Percentiles rank a stretch among this genome's conserved stretches.
These are phyloP conservation scores for Nanorana parkeri DNA, from an alignment of 2,113 vertebrate genomes.

Conservation along the genomic window DNA sequence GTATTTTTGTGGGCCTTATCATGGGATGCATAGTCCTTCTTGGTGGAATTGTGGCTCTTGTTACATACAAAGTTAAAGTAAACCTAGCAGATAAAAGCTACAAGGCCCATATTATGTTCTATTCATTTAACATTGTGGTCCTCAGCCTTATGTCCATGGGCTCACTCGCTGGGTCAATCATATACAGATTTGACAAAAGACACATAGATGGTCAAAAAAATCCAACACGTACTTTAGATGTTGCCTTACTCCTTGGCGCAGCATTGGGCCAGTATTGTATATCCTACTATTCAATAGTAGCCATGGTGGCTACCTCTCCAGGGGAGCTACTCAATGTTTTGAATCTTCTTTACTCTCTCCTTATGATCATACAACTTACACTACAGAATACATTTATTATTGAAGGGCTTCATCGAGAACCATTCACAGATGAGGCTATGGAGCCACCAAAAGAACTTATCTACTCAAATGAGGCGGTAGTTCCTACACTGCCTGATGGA, in stretches of 20 bases:
- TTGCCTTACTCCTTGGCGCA: slow-evolving; percentile 75
- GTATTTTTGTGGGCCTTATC: slow-evolving; percentile 66
- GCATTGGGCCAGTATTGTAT: slow-evolving; percentile 78
- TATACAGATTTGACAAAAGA: slow-evolving; percentile 74
- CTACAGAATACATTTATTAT: slow-evolving; percentile 81
- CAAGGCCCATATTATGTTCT: slow-evolving; percentile 70
- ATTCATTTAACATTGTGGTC: slow-evolving; percentile 72
- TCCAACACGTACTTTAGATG: slow-evolving; percentile 78
- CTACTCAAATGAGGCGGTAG: slow-evolving; percentile 75
- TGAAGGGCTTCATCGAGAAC: slow-evolving; percentile 77
- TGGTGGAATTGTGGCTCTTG: slow-evolving; percentile 74
- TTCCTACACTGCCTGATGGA: slow-evolving; percentile 61
- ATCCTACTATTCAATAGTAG: slow-evolving; percentile 77
- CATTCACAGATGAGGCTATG: slow-evolving; percentile 65
- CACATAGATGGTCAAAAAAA: slow-evolving; percentile 74
- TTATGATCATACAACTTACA: slow-evolving; percentile 74
- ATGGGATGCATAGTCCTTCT: slow-evolving; percentile 69
- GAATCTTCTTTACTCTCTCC: slow-evolving; percentile 68
- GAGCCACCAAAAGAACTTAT: slow-evolving; percentile 70
- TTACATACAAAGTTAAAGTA: slow-evolving; percentile 75
- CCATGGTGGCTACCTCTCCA: slow-evolving; percentile 66
- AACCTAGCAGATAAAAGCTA: slow-evolving; percentile 51
- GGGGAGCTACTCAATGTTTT: slow-evolving; percentile 63
- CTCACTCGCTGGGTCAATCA: slow-evolving; percentile 63
- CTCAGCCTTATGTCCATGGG: slow-evolving; percentile 69